Conservation (phyloP, 2,113 vertebrate species). For the Brienomyrus longianalis region DNA sequence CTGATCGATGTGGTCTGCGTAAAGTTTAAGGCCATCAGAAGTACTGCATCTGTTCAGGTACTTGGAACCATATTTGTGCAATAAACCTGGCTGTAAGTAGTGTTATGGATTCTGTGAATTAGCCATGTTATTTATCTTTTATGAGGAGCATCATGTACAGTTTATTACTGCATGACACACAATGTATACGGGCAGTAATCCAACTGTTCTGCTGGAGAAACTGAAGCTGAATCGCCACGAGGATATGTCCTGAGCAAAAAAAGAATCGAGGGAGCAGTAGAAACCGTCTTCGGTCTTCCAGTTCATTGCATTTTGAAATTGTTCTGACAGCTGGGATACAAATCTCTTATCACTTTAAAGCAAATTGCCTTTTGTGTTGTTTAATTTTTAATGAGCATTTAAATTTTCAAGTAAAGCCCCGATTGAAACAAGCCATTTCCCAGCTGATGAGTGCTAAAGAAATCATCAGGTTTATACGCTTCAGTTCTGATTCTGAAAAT, state of each 20-base stretch:
- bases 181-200: constrained; percentile 4
- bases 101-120: background rate
- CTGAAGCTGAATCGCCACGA: background rate
- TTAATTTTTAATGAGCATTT: background rate
- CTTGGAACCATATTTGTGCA: background rate
- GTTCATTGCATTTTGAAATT: constrained; percentile 4
- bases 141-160: background rate
- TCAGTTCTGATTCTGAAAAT: background rate
- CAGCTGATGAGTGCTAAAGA: background rate
- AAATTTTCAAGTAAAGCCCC: background rate
- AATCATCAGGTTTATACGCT: background rate
- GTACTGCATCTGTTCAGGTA: background rate
- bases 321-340: constrained; percentile 10
- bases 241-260: background rate
- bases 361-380: background rate
- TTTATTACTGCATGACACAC: background rate
- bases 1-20: background rate
- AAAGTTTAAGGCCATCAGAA: background rate
- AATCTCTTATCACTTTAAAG: constrained; percentile 11
- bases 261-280: background rate
- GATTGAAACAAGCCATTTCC: background rate
- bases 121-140: background rate
- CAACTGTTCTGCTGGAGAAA: background rate
- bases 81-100: background rate
- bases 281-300: background rate